Evolutionary conservation across 2,888 invertebrate genomes (phyloP).

Genomic region (Yponomeuta cagnagella): DNA sequence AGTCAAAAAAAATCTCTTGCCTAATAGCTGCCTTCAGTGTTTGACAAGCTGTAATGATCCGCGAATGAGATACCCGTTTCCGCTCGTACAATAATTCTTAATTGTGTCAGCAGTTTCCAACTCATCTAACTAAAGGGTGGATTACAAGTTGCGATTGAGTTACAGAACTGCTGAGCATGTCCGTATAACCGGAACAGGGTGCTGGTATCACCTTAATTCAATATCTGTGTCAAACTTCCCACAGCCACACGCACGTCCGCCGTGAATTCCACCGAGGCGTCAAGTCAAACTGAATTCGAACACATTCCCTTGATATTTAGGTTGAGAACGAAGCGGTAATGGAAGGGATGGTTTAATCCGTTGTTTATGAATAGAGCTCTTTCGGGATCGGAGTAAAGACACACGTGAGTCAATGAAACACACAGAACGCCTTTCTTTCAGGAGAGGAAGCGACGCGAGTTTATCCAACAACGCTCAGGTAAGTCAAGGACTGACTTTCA

Average conservation of each 20-base stretch:
- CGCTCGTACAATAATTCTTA: no score
- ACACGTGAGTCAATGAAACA: background rate
- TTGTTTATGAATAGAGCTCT: conserved; percentile 11
- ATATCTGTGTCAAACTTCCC: conserved; percentile 25
- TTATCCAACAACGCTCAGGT: no score
- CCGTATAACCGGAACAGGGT: background rate
- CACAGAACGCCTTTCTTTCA: background rate
- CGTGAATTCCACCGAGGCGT: background rate
- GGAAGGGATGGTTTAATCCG: background rate
- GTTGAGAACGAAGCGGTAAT: background rate
- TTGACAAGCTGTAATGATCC: no score
- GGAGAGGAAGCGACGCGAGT: no score
- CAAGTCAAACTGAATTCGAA: background rate
- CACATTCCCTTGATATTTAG: background rate
- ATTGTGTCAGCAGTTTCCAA: no score
- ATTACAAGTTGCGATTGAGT: background rate
- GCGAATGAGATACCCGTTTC: no score
- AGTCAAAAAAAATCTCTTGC: no score
- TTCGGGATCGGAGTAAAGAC: background rate
- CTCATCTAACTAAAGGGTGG: no score
- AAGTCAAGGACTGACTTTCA: no score
- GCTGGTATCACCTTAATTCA: conserved; percentile 23
- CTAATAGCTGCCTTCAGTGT: no score
- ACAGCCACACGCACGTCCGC: background rate
- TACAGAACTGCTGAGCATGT: background rate